A percentile compares a stretch with the other conserved stretches of the same genome.
Conservation (phyloP, 2,797 vertebrate genomes). For the Ciconia nigra region DNA sequence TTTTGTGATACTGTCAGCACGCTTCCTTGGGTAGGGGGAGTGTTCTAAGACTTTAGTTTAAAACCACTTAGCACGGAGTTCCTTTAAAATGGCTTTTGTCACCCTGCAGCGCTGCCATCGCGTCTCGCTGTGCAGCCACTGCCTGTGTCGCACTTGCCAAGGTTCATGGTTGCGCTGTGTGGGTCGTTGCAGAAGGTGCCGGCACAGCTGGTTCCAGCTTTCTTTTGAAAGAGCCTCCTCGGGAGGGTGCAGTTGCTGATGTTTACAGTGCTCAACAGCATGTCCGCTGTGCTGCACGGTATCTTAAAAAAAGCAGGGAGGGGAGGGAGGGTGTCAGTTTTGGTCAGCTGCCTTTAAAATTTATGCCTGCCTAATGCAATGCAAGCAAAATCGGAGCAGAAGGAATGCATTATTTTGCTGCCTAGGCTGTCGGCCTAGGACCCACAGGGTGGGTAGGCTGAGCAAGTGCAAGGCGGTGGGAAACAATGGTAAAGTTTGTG, state of each 20-base stretch:
- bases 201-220: neutral
- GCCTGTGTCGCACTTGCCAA: neutral
- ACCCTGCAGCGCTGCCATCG: neutral
- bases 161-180: accelerated
- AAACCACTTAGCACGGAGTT: neutral
- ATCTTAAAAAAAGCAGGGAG: neutral
- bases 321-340: neutral
- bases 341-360: conserved; percentile 26
- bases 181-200: neutral
- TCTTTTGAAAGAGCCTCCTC: neutral
- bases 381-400: neutral
- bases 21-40: neutral
- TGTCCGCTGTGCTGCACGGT: neutral
- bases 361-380: neutral
- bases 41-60: neutral
- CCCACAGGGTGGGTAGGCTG: neutral
- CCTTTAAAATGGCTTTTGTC: neutral
- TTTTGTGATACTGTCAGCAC: neutral
- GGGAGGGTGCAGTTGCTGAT: neutral
- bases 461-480: neutral
- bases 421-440: neutral
- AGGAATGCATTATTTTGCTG: conserved; percentile 29
- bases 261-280: neutral
- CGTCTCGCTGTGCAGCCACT: neutral
- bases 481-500: neutral